These are phyloP conservation scores for Poecilia wingei DNA, from an alignment of 2,797 vertebrate genomes.

Conservation along the genomic window DNA sequence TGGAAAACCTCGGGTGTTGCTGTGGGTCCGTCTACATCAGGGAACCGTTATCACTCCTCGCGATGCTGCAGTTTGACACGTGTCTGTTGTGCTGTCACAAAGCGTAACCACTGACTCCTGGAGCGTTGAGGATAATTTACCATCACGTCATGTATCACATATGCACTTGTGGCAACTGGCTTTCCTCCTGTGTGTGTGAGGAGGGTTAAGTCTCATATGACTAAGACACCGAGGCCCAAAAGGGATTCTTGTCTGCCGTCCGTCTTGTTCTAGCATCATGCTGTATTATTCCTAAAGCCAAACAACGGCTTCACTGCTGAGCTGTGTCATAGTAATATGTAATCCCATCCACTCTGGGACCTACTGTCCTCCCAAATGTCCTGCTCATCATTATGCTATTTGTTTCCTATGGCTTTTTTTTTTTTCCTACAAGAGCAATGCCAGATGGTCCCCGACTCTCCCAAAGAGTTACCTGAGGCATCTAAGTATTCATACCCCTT, in stretches of 20 bases:
- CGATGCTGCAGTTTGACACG: slow-evolving; percentile 42
- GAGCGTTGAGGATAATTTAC: slow-evolving; percentile 58
- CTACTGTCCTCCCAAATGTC: slow-evolving; percentile 62
- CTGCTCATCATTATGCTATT: slow-evolving; percentile 69
- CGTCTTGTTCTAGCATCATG: slow-evolving; percentile 39
- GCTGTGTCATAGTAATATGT: slow-evolving; percentile 35
- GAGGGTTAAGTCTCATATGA: slow-evolving; percentile 45
- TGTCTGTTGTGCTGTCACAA: slow-evolving; percentile 64
- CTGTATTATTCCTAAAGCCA: slow-evolving; percentile 40
- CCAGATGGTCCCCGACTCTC: slow-evolving; percentile 2
- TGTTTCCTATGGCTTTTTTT: slow-evolving; percentile 45
- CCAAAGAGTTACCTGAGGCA: background rate
- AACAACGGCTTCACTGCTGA: slow-evolving; percentile 36
- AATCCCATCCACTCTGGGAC: slow-evolving; percentile 51
- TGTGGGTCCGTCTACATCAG: slow-evolving; percentile 13
- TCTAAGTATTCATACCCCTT: background rate
- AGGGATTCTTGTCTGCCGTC: slow-evolving; percentile 36
- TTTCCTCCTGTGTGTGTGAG: slow-evolving; percentile 9
- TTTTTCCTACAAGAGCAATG: background rate
- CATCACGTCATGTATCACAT: slow-evolving; percentile 60
- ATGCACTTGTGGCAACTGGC: slow-evolving; percentile 48
- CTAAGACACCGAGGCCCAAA: slow-evolving; percentile 41
- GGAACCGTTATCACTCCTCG: slow-evolving; percentile 40
- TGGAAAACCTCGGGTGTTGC: slow-evolving; percentile 17
- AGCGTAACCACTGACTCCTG: slow-evolving; percentile 54